Percentiles rank a stretch among this genome's conserved stretches.
phyloP scores from a whole-genome alignment of 2,888 invertebrate species.

The Apantesis nais region DNA sequence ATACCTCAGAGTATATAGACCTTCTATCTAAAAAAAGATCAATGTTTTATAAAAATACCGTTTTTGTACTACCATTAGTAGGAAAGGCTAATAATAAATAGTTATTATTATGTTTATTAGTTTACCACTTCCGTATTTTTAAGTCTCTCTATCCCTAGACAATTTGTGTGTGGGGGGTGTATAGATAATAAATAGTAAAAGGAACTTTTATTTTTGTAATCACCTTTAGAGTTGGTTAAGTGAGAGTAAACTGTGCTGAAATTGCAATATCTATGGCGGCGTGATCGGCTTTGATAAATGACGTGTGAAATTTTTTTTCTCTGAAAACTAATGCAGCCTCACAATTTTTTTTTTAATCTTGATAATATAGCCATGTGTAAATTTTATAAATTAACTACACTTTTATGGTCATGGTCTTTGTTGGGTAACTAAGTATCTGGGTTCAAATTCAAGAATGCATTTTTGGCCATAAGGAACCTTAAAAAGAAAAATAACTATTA shows the following conservation, averaged over 20 bases:
- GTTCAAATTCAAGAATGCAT: background rate
- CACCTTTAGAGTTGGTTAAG: constrained; percentile 4
- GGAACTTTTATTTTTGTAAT: background rate
- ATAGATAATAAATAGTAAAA: background rate
- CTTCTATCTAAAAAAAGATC: too few species aligned
- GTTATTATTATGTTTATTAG: too few species aligned
- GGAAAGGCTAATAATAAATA: too few species aligned
- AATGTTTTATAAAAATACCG: too few species aligned
- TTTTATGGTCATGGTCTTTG: too few species aligned
- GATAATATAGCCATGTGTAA: constrained; percentile 13
- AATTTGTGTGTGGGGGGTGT: background rate
- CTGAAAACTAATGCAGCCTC: constrained; percentile 27
- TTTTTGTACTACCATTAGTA: too few species aligned
- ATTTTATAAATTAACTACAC: too few species aligned
- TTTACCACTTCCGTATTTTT: too few species aligned
- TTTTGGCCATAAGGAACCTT: background rate
- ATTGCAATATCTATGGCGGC: constrained; percentile 10
- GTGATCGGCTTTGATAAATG: constrained; percentile 37
- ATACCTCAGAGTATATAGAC: too few species aligned
- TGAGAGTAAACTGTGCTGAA: constrained; percentile 19
- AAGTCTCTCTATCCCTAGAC: too few species aligned
- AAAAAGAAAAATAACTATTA: background rate
- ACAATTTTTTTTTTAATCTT: constrained; percentile 36
- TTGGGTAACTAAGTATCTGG: background rate
- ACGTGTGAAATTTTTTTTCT: constrained; percentile 40